Base-by-base conservation (phyloP, 2,888 invertebrate species). In the Nomada fabriciana region DNA sequence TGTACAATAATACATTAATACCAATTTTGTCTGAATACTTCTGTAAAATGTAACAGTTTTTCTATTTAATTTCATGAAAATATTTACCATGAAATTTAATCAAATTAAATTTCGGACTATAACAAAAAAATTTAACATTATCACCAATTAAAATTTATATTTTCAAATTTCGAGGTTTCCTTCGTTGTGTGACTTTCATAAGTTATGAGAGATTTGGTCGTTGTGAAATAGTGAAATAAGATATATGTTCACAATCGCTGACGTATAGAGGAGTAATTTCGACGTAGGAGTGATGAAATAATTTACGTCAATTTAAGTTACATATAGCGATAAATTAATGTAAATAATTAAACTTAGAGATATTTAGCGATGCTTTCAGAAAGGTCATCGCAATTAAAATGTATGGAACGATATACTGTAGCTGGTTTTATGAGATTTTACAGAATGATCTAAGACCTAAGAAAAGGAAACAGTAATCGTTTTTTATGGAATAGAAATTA, bases 271-370 rank as follows among this genome's bases (percentile, higher is more conserved):
- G 23, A 42, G 18, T 18, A 55, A 53, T 55, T 68, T 68, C 1
- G 15, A 2, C 18, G 25, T 23, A 64, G 25, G 23, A 63, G 43
- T 64, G 29, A 47, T 47, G 20, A 55, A 65, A 57, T 73, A 53
- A 55, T 57, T 64, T 65, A 47, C 55, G 18, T 73, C 29, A 57
- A 65, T 47, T 65, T 64, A 25, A n/a, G 7, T 55, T 68, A 20
- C 5, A 18, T 29, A 7, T 61, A n/a, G 20, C 7, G 23, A 53
- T 71, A 71, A 71, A 42, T 42, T 52, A 42, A 18, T 42, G 9
- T 53, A 53, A 61, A 71, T 20, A 61, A 59, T 59, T 47, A 70
- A 50, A 11, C 1, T 36, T 0, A 43, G 47, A 20, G 23, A 36
- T 60, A 60, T 36, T 25, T 50, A 36, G 20, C n/a, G 18, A 5